These are phyloP conservation scores for Porites rus DNA, from an alignment of 92 coral and sea anemone genomes.

Conservation along the genomic window DNA sequence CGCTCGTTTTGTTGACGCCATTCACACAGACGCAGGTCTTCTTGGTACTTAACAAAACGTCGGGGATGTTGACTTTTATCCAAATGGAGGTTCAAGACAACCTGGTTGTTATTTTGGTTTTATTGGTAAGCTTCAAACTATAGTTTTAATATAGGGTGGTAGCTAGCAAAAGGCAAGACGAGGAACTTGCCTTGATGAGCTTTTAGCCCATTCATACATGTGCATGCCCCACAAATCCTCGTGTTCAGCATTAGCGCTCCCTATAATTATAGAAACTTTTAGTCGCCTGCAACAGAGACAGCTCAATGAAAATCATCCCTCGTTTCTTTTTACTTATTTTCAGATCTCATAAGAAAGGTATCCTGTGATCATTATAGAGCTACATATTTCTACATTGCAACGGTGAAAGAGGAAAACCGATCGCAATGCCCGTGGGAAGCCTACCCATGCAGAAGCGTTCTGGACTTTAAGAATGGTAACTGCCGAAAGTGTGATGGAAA, in stretches of 20 bases:
- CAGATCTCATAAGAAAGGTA: not conserved
- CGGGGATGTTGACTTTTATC: constrained; percentile 80
- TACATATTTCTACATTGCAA: constrained; percentile 39
- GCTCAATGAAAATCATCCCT: not conserved
- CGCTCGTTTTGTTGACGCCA: constrained; percentile 73
- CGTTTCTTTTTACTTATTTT: not conserved
- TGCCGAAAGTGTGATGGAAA: not conserved
- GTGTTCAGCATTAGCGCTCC: too few species aligned
- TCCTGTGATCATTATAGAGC: constrained; percentile 64
- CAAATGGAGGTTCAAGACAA: constrained; percentile 78
- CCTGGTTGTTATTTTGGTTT: constrained; percentile 43
- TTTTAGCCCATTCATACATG: too few species aligned
- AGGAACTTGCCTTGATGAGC: too few species aligned
- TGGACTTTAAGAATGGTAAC: not conserved
- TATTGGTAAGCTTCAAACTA: not conserved
- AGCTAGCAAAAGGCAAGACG: too few species aligned
- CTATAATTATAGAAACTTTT: too few species aligned
- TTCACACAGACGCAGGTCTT: constrained; percentile 61
- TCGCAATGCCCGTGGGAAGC: constrained; percentile 45
- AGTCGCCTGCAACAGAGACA: too few species aligned
- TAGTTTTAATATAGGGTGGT: not conserved
- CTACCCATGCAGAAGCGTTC: constrained; percentile 6
- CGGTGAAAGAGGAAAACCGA: constrained; percentile 28
- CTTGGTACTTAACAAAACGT: constrained; percentile 50
- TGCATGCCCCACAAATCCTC: too few species aligned